These are phyloP conservation scores for Philopotamus ludificatus DNA, from an alignment of 1,140 invertebrate species.

Conservation along the genomic window DNA sequence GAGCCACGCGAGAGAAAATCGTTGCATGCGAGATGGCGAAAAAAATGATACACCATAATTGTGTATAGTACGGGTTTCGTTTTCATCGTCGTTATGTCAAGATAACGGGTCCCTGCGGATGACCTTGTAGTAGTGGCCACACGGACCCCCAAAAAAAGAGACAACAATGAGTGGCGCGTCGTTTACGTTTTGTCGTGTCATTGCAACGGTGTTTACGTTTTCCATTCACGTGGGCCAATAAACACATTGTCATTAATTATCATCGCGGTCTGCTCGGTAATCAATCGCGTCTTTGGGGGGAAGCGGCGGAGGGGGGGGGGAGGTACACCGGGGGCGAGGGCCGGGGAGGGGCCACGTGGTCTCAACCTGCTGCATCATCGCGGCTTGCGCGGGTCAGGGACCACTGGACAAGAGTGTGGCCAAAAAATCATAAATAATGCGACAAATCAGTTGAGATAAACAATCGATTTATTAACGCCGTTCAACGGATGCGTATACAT, in stretches of 20 bases:
- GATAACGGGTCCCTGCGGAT: slow-evolving; percentile 9
- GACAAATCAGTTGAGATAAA: too few species aligned
- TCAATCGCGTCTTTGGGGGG: too few species aligned
- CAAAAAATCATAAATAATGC: too few species aligned
- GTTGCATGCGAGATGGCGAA: too few species aligned
- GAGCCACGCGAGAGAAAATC: too few species aligned
- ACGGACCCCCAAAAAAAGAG: neutral
- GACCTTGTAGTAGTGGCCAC: slow-evolving; percentile 4
- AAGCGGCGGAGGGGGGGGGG: too few species aligned
- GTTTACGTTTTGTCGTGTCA: slow-evolving; percentile 9
- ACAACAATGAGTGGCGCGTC: neutral
- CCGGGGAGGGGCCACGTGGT: neutral
- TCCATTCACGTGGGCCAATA: neutral
- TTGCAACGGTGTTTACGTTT: slow-evolving; percentile 2
- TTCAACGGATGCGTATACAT: too few species aligned
- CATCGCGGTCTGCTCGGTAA: neutral
- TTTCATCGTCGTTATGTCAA: neutral
- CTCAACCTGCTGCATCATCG: slow-evolving; percentile 9
- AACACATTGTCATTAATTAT: slow-evolving; percentile 10
- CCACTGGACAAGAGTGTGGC: too few species aligned
- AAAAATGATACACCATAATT: too few species aligned
- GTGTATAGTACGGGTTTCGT: neutral
- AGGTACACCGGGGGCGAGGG: too few species aligned
- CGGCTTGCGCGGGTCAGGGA: slow-evolving; percentile 4
- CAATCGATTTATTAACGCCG: too few species aligned